Evolutionary conservation across 2,113 vertebrate genomes (phyloP).

Genomic region (Atlantisia rogersi): DNA sequence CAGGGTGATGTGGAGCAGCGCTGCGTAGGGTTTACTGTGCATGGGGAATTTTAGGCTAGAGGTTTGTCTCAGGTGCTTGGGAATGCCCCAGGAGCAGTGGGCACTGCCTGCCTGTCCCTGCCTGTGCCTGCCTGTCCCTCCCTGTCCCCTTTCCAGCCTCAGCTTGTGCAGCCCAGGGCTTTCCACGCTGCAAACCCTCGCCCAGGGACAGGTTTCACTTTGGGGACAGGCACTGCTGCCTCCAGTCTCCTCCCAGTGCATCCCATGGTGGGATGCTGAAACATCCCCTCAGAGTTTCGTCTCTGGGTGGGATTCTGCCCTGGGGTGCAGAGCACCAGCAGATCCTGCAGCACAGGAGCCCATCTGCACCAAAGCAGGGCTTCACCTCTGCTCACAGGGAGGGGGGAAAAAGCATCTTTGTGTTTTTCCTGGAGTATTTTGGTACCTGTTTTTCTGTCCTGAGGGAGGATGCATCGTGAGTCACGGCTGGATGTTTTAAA

Average conservation of each 20-base stretch:
- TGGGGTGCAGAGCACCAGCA: neutral
- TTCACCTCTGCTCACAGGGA: neutral
- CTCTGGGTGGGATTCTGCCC: neutral
- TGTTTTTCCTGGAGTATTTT: slow-evolving; percentile 6
- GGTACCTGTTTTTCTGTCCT: neutral
- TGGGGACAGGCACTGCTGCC: neutral
- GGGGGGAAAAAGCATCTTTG: neutral
- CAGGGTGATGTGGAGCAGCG: neutral
- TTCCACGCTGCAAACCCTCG: rapidly evolving
- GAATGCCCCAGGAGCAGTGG: neutral
- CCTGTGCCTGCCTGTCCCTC: neutral
- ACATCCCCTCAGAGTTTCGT: neutral
- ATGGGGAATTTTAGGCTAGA: neutral
- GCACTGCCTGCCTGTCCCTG: neutral
- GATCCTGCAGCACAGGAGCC: rapidly evolving
- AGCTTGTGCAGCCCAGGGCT: neutral
- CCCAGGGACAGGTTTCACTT: neutral
- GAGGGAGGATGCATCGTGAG: neutral
- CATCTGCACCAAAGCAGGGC: neutral
- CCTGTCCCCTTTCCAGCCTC: neutral
- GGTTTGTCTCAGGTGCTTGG: neutral
- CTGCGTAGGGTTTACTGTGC: rapidly evolving
- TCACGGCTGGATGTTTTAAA: slow-evolving; percentile 4
- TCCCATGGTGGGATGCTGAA: rapidly evolving
- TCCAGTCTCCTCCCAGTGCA: rapidly evolving